Base-by-base conservation (phyloP, 2,113 vertebrate species). In the Solenodon paradoxus region DNA sequence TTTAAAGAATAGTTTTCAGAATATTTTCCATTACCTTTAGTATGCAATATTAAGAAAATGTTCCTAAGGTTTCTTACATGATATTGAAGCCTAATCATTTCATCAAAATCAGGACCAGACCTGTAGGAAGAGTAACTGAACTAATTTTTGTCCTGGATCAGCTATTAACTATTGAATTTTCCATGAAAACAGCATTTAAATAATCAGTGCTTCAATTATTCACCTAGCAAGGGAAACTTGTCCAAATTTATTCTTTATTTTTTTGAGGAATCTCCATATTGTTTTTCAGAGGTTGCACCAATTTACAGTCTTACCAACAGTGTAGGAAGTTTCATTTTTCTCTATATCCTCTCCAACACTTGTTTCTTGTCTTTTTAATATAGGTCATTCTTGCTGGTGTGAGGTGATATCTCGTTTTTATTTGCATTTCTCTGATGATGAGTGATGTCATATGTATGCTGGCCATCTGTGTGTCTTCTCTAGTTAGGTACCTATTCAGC, bases 1-100 rank as follows among this genome's bases (percentile, higher is more conserved):
- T 80, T 38, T 49, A 83, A 88, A 88, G 77, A 90, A 87, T 42
- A 3, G 49, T 80, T 93, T 95, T 42, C 30, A 74, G 49, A 92
- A 71, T 84, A 68, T 49, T 80, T 93, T 45, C 42, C 69, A 32
- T 69, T 82, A 57, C 19, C 45, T 90, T 40, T 42, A 32, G 57
- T 94, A 53, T 9, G 80, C 6, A 74, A 6, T 24, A 45, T 40
- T 89, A n/a, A 35, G 19, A 45, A 85, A 78, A 78, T 24, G 10
- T 66, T 38, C 19, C 28, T 45, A 35, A 85, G 1, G 4, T 85
- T 26, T 69, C 16, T 57, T 90, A 59, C 5, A 81, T 92, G 61
- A 9, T 85, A 92, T 51, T 82, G 53, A 94, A 92, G 57, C 17
- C 26, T 9, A 71, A 28, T 83, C 6, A 1, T 82, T 69, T 78